Evolutionary conservation across 2,888 invertebrate genomes (phyloP).

Genomic region (Abscondita cerata): DNA sequence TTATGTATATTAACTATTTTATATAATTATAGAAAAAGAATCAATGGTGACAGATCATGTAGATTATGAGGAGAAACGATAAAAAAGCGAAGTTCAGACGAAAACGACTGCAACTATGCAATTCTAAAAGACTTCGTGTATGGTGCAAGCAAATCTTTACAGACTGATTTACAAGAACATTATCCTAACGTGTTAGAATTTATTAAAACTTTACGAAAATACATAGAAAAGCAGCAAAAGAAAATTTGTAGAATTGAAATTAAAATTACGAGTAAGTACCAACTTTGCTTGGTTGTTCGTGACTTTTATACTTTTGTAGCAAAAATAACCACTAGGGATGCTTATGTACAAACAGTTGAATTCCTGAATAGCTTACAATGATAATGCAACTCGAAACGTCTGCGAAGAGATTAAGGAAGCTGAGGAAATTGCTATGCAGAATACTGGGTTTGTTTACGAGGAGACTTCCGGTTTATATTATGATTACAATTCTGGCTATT

Average conservation of each 20-base stretch:
- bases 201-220: constrained; percentile 65
- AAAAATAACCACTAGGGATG: constrained; percentile 43
- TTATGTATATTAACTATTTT: not conserved
- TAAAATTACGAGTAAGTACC: constrained; percentile 58
- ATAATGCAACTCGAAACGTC: constrained; percentile 59
- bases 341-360: constrained; percentile 46
- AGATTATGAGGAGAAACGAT: not conserved
- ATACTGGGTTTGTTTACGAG: constrained; percentile 85
- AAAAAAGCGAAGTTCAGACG: constrained; percentile 16
- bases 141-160: constrained; percentile 39
- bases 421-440: constrained; percentile 75
- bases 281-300: not conserved
- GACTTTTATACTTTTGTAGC: constrained; percentile 25
- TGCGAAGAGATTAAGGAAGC: constrained; percentile 80
- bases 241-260: constrained; percentile 66
- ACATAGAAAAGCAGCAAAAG: constrained; percentile 64
- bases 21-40: not conserved
- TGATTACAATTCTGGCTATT: constrained; percentile 87
- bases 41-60: not conserved
- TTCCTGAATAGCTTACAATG: constrained; percentile 9
- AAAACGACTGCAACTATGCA: constrained; percentile 16
- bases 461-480: constrained; percentile 88
- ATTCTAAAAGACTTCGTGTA: constrained; percentile 40
- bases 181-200: constrained; percentile 67
- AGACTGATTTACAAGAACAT: constrained; percentile 58